Evolutionary conservation across 2,888 invertebrate genomes (phyloP).

Genomic region (Stenodera caucasica): DNA sequence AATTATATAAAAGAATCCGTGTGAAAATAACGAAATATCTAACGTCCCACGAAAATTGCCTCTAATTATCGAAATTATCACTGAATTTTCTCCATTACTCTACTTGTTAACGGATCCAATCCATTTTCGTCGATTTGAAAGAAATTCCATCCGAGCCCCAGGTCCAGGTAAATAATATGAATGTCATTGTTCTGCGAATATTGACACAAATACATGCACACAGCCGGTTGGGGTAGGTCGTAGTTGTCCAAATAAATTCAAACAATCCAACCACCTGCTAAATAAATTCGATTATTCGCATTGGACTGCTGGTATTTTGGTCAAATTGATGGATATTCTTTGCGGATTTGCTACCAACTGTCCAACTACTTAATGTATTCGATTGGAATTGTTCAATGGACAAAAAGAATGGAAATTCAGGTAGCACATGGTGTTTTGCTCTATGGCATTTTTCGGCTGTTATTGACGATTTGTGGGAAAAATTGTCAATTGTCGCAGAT

Average conservation of each 20-base stretch:
- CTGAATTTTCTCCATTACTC: no score
- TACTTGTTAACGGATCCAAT: constrained; percentile 2
- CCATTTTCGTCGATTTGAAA: not conserved
- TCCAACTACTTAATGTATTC: constrained; percentile 51
- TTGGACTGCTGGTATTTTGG: constrained; percentile 49
- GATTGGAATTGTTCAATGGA: not conserved
- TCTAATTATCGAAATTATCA: no score
- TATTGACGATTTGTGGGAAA: constrained; percentile 25
- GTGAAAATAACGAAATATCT: constrained; percentile 22
- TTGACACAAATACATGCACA: constrained; percentile 35
- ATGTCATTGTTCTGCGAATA: constrained; percentile 48
- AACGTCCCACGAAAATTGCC: not conserved
- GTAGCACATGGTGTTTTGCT: constrained; percentile 26
- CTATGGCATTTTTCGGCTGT: constrained; percentile 9
- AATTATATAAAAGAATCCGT: constrained; percentile 41
- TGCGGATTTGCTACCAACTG: constrained; percentile 47
- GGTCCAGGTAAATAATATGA: constrained; percentile 45
- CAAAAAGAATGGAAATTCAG: constrained; percentile 29
- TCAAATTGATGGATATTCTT: constrained; percentile 51
- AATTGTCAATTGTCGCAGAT: not conserved
- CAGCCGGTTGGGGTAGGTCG: constrained; percentile 8
- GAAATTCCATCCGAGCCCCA: constrained; percentile 3
- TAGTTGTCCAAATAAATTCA: not conserved
- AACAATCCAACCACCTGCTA: constrained; percentile 20
- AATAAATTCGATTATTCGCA: constrained; percentile 15